Percentiles rank a stretch among this genome's conserved stretches.
These are phyloP conservation scores for Nasonia vitripennis DNA, from an alignment of 1,140 invertebrate species.

Conservation along the genomic window DNA sequence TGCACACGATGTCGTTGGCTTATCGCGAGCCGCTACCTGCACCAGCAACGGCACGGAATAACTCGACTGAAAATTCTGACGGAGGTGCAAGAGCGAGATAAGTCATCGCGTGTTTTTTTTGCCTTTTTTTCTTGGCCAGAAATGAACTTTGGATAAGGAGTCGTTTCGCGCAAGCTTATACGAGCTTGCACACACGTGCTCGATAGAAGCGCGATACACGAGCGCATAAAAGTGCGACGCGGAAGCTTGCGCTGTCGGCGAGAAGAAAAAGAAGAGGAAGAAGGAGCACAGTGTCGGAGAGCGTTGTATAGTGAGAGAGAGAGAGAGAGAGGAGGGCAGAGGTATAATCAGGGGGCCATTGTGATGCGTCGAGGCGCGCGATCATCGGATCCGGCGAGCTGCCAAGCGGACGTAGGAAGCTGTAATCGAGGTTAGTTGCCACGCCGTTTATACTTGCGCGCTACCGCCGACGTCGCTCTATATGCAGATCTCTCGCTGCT, in stretches of 20 bases:
- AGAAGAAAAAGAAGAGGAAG: neutral
- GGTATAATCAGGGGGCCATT: slow-evolving; percentile 27
- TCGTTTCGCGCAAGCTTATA: too few relatives aligned
- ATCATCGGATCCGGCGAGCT: slow-evolving; percentile 60
- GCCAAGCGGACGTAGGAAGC: slow-evolving; percentile 66
- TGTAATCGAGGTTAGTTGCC: slow-evolving; percentile 66
- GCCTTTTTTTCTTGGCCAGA: neutral
- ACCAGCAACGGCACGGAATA: too few relatives aligned
- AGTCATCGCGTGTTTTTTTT: neutral
- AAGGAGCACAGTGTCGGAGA: neutral
- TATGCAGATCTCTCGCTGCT: neutral
- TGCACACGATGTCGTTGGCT: too few relatives aligned
- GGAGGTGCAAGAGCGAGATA: too few relatives aligned
- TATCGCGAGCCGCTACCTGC: too few relatives aligned
- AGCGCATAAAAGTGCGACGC: neutral
- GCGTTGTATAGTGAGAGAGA: neutral
- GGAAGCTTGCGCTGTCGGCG: neutral
- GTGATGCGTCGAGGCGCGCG: slow-evolving; percentile 48
- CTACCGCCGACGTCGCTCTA: neutral
- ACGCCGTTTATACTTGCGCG: slow-evolving; percentile 12
- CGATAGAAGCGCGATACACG: too few relatives aligned
- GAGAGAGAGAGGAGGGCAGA: neutral
- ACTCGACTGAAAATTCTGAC: too few relatives aligned
- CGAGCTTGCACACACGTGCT: too few relatives aligned
- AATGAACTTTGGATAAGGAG: too few relatives aligned